A percentile compares a stretch with the other conserved stretches of the same genome.
phyloP scores from a whole-genome alignment of 2,888 invertebrate species.

The Tortricodes alternella region DNA sequence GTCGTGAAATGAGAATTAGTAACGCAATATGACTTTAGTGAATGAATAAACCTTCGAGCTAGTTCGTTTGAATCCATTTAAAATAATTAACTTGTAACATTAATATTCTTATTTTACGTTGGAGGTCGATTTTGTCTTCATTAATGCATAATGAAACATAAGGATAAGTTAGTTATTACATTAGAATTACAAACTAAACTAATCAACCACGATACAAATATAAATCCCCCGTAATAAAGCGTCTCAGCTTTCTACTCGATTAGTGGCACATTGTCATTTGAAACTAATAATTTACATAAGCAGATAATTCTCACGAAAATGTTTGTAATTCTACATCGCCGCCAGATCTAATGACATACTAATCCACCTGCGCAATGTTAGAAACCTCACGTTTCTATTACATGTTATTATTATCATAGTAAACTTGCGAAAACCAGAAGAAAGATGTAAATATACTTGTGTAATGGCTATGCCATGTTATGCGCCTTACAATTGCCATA shows the following conservation, averaged over 20 bases:
- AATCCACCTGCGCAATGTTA: not conserved
- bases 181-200: no score
- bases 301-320: not conserved
- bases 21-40: not conserved
- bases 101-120: not conserved
- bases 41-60: not conserved
- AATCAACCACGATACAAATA: no score
- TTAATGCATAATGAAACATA: no score
- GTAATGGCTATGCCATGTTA: not conserved
- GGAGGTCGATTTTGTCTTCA: not conserved
- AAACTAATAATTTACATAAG: not conserved
- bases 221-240: no score
- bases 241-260: not conserved
- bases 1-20: slow-evolving; percentile 8
- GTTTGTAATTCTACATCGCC: not conserved
- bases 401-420: slow-evolving; percentile 6
- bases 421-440: slow-evolving; percentile 9
- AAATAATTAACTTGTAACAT: not conserved
- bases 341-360: not conserved
- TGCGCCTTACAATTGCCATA: not conserved
- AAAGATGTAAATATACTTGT: slow-evolving; percentile 9
- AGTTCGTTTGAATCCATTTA: not conserved
- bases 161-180: no score
- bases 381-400: not conserved
- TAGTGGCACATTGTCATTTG: not conserved